Conservation (phyloP, 64 coral and sea anemone genomes). For the Anthopleura sola region DNA sequence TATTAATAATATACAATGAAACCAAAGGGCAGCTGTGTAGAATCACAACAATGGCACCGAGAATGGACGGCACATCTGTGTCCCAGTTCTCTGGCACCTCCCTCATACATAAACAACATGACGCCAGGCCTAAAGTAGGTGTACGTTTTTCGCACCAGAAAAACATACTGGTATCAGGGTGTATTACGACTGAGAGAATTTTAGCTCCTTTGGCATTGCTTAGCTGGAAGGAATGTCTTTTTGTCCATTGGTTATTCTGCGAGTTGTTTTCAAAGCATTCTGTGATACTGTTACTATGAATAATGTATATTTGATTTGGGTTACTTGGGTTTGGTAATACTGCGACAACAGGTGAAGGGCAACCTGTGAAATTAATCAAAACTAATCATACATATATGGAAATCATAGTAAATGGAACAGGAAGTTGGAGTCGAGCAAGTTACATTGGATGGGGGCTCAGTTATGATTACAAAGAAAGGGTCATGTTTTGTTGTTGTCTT, state of each 20-base stretch:
- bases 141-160: conserved; percentile 90
- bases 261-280: conserved; percentile 49
- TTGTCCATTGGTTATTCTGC: conserved; percentile 47
- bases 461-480: no score
- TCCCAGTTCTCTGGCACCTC: conserved; percentile 57
- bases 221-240: conserved; percentile 63
- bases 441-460: no score
- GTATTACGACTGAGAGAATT: conserved; percentile 52
- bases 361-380: conserved; percentile 24
- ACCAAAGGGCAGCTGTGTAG: conserved; percentile 78
- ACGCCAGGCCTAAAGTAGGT: conserved; percentile 36
- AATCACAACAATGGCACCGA: conserved; percentile 71
- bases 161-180: conserved; percentile 46
- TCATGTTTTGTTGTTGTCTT: no score
- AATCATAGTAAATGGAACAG: no score
- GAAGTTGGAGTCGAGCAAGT: no score
- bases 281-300: conserved; percentile 69
- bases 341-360: conserved; percentile 30
- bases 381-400: background rate
- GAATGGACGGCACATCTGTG: conserved; percentile 20
- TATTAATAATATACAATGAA: conserved; percentile 48
- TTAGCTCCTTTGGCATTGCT: conserved; percentile 77
- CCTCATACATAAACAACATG: conserved; percentile 78
- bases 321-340: conserved; percentile 49
- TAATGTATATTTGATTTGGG: conserved; percentile 36